Percentiles rank a stretch among this genome's conserved stretches.
phyloP scores from a whole-genome alignment of 2,888 invertebrate species.

The Trachelus stipa region DNA sequence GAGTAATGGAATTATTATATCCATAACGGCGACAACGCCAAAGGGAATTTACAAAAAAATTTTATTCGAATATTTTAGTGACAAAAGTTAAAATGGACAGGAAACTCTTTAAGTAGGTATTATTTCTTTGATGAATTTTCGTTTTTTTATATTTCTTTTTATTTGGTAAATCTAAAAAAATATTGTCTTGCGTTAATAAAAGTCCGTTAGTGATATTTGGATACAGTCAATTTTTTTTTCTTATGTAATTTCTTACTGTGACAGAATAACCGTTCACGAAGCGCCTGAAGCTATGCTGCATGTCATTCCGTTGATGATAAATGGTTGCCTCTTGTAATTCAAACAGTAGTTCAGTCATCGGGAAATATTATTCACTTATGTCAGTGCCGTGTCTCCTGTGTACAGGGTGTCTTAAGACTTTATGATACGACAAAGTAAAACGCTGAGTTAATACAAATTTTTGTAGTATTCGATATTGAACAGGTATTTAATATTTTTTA shows the following conservation, averaged over 20 bases:
- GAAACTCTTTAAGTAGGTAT: background rate
- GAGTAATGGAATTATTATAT: background rate
- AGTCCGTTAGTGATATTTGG: background rate
- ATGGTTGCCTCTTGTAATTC: background rate
- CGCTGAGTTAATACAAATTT: background rate
- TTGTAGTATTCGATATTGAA: background rate
- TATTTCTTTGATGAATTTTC: background rate
- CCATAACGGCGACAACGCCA: background rate
- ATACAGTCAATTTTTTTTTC: background rate
- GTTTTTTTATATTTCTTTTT: background rate
- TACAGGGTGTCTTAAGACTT: background rate
- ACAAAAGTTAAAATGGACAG: background rate
- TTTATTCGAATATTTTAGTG: background rate
- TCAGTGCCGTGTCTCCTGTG: background rate
- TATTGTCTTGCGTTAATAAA: background rate
- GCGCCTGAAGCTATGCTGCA: background rate
- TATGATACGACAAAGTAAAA: background rate
- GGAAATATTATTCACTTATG: background rate
- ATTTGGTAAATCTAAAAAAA: no score
- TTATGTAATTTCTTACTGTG: background rate
- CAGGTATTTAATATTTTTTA: slow-evolving; percentile 7
- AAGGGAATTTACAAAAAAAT: background rate
- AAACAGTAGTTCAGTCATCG: background rate
- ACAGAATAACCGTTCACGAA: background rate
- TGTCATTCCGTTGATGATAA: background rate